Percentiles rank a stretch among this genome's conserved stretches.
These are phyloP conservation scores for Enteromius trimaculatus DNA, from an alignment of 2,797 vertebrate genomes.

Conservation along the genomic window DNA sequence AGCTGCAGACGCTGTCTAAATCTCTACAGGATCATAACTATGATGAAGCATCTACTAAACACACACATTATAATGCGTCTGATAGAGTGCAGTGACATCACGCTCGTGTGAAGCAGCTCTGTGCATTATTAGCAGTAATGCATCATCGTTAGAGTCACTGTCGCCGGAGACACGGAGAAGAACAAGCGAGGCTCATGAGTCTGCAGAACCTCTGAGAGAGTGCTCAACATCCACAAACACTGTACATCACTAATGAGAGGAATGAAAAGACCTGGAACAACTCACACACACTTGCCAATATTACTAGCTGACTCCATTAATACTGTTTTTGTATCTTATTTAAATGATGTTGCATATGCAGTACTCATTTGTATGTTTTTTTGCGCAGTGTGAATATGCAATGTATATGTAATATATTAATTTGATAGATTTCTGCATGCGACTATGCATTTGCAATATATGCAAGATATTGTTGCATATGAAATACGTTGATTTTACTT, in stretches of 20 bases:
- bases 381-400: not conserved
- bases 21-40: not conserved
- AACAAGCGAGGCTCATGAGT: conserved; percentile 1
- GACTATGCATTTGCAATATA: not conserved
- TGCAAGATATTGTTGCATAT: not conserved
- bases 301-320: not conserved
- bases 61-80: not conserved
- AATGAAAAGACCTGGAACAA: not conserved
- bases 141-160: conserved; percentile 18
- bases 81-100: not conserved
- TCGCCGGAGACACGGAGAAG: not conserved
- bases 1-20: not conserved
- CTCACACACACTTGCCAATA: not conserved
- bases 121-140: conserved; percentile 3
- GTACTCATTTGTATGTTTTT: not conserved
- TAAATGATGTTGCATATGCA: not conserved
- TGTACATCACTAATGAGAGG: not conserved
- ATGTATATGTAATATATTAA: not conserved
- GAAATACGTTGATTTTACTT: not conserved
- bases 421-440: not conserved
- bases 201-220: conserved; percentile 43
- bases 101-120: not conserved
- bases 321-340: not conserved
- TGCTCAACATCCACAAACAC: not conserved
- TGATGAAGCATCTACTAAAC: not conserved